Percentiles rank a stretch among this genome's conserved stretches.
These are phyloP conservation scores for Heliconius congener DNA, from an alignment of 1,140 invertebrate genomes.

Conservation along the genomic window DNA sequence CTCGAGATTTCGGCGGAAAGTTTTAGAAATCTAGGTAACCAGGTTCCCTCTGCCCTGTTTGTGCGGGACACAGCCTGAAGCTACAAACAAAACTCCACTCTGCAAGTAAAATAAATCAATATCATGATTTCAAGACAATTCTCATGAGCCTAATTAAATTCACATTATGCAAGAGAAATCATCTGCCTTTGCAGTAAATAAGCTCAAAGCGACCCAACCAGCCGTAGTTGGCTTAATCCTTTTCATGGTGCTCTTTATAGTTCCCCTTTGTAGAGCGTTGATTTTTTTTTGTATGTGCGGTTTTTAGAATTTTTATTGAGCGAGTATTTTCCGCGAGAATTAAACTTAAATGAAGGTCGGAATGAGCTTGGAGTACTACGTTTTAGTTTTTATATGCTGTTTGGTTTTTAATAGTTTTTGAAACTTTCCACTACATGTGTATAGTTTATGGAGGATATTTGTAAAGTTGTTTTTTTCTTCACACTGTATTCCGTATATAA, in stretches of 20 bases:
- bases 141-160: constrained; percentile 9
- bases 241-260: neutral
- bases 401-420: neutral
- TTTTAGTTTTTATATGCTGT: neutral
- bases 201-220: constrained; percentile 3
- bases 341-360: neutral
- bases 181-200: constrained; percentile 1
- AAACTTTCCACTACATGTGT: neutral
- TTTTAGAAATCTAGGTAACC: no score
- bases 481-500: no score
- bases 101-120: neutral
- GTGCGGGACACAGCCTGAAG: no score
- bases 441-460: no score
- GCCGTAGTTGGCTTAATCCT: constrained; percentile 5
- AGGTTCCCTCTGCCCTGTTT: no score
- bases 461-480: no score
- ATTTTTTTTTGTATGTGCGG: neutral
- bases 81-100: no score
- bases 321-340: neutral
- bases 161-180: constrained; percentile 1
- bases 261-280: neutral
- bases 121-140: neutral
- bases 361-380: neutral
- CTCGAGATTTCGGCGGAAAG: no score
- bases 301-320: constrained; percentile 3